Percentiles rank a stretch among this genome's conserved stretches.
These are phyloP conservation scores for Tragelaphus imberbis DNA, from an alignment of 2,113 vertebrate species.

Conservation along the genomic window DNA sequence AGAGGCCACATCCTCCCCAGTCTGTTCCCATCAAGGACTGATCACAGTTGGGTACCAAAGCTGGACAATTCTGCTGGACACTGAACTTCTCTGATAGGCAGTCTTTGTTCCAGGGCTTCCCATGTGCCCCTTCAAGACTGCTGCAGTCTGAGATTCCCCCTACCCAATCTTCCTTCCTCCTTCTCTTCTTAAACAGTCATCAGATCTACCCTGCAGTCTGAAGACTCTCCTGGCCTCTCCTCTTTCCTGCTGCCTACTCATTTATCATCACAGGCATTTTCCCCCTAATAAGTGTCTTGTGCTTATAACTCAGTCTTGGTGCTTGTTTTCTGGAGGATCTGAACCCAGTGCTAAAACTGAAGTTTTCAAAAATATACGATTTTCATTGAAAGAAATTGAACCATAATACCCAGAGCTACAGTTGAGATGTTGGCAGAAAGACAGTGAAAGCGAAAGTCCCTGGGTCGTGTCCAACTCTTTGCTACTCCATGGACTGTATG, in stretches of 20 bases:
- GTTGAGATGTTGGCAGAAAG: neutral
- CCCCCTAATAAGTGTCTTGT: neutral
- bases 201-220: neutral
- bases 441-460: neutral
- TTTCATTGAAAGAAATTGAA: slow-evolving; percentile 17
- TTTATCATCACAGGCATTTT: neutral
- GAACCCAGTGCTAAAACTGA: neutral
- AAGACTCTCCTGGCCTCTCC: neutral
- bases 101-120: neutral
- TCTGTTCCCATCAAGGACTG: neutral
- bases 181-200: neutral
- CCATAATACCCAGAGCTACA: neutral
- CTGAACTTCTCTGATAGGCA: neutral
- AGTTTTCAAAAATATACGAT: neutral
- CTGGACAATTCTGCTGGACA: neutral
- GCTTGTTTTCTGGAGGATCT: neutral
- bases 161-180: neutral
- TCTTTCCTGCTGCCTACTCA: neutral
- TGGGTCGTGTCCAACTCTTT: neutral
- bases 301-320: neutral
- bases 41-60: neutral
- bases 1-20: neutral
- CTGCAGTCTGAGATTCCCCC: neutral
- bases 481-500: neutral
- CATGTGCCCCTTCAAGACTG: neutral